Base-by-base conservation (phyloP, 2,113 vertebrate genomes). In the Rhinogobius similis region DNA sequence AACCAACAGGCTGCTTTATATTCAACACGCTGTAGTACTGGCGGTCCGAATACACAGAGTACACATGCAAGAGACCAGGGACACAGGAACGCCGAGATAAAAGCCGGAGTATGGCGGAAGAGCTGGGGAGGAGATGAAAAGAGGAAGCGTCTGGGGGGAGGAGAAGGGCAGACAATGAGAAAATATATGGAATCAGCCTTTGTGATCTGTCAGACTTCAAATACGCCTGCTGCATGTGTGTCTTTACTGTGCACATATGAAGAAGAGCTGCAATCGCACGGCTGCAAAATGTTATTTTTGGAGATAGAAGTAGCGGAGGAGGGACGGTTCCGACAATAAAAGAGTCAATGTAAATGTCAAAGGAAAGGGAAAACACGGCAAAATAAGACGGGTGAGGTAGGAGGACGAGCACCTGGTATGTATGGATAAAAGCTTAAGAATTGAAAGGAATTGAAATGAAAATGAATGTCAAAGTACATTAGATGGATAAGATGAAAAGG, bases 1-100 rank as follows among this genome's bases (percentile, higher is more conserved):
- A 73, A 68, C 82, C 79, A 84, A 87, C 84, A 77, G 64, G 70
- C 86, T 88, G 79, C 76, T 90, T 90, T 87, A 88, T 85, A 91
- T 89, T 84, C 90, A 79, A 12, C 23, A 83, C 81, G 73, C 81
- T 80, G 76, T 41, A 3, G 10, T 56, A 74, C 23, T 29, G 62
- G 43, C 44, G 16, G 14, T 6, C 20, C 1, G 29, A 32, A 36
- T 11, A 38, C 29, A 36, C 32, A 18, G 18, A 38, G 64, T 38
- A 63, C 46, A 63, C 77, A 71, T n/a, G 23, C 24, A 55, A 70
- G 50, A 18, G 12, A 20, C 2, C 9, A 21, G 46, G 23, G 43
- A 69, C 71, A 39, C 21, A 24, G 52, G 66, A 38, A 62, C n/a
- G 23, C 23, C 10, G 39, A 44, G 44, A 77, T 48, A 21, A 73